Percentiles rank a stretch among this genome's conserved stretches.
Conservation (phyloP, 2,888 invertebrate species). For the Achlya flavicornis region DNA sequence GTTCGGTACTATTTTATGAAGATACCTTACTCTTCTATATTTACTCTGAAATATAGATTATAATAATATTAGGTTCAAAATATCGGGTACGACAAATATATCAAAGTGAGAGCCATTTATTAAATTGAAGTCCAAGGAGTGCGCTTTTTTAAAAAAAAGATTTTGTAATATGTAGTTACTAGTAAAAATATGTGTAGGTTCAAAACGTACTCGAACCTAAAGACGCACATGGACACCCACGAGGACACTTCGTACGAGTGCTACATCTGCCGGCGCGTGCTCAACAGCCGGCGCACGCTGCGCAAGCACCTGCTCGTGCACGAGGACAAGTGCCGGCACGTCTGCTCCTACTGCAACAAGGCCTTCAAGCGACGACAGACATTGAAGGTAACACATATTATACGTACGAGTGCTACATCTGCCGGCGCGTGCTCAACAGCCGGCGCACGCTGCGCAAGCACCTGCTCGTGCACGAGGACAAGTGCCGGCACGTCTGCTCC, state of each 20-base stretch:
- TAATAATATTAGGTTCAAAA: no score
- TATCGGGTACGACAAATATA: no score
- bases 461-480: slow-evolving; percentile 79
- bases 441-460: slow-evolving; percentile 82
- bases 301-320: slow-evolving; percentile 82
- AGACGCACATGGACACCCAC: slow-evolving; percentile 83
- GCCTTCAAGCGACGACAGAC: slow-evolving; percentile 81
- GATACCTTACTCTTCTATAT: no score
- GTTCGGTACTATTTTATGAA: no score
- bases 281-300: slow-evolving; percentile 81
- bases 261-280: slow-evolving; percentile 77
- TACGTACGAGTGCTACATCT: slow-evolving; percentile 79
- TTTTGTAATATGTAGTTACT: no score
- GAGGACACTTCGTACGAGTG: slow-evolving; percentile 81
- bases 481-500: slow-evolving; percentile 79
- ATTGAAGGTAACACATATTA: slow-evolving; percentile 58
- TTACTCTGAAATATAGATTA: no score
- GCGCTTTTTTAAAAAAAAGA: no score
- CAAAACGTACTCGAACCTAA: slow-evolving; percentile 82
- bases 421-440: slow-evolving; percentile 79
- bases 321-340: slow-evolving; percentile 79
- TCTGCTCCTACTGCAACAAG: slow-evolving; percentile 82
- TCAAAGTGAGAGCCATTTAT: no score
- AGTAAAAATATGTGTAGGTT: slow-evolving; percentile 57
- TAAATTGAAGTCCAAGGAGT: no score